phyloP scores from a whole-genome alignment of 2,888 invertebrate species.

The Nephrotoma flavescens region DNA sequence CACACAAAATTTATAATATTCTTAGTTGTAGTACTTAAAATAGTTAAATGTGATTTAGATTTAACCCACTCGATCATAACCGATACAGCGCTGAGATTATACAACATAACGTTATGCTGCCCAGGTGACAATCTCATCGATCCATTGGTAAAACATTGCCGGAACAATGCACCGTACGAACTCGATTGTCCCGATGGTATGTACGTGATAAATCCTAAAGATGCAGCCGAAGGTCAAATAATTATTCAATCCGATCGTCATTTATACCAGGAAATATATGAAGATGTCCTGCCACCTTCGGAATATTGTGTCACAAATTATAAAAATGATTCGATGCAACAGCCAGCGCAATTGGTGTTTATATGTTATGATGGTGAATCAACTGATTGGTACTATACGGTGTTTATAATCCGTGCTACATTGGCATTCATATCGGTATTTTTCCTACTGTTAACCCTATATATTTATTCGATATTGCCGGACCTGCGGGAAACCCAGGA shows the following conservation, averaged over 20 bases:
- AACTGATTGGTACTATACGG: background rate
- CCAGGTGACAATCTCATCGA: background rate
- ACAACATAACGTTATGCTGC: background rate
- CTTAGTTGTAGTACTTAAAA: background rate
- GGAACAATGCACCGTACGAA: background rate
- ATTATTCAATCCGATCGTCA: background rate
- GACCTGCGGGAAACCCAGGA: constrained; percentile 39
- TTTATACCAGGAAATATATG: background rate
- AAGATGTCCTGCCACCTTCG: background rate
- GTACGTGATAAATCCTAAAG: background rate
- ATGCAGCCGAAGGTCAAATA: background rate
- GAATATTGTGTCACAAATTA: background rate
- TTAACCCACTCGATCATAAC: background rate
- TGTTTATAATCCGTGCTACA: constrained; percentile 16
- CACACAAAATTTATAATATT: background rate
- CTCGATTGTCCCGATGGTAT: background rate
- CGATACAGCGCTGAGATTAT: background rate
- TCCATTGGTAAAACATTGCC: background rate
- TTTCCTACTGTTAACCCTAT: constrained; percentile 42
- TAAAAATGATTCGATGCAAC: background rate
- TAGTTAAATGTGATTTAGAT: background rate
- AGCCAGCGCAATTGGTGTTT: background rate
- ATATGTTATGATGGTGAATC: background rate
- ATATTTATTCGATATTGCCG: constrained; percentile 43
- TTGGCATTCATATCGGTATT: constrained; percentile 39